Evolutionary conservation across 2,797 vertebrate genomes (phyloP).

Genomic region (Sitta carolinensis): DNA sequence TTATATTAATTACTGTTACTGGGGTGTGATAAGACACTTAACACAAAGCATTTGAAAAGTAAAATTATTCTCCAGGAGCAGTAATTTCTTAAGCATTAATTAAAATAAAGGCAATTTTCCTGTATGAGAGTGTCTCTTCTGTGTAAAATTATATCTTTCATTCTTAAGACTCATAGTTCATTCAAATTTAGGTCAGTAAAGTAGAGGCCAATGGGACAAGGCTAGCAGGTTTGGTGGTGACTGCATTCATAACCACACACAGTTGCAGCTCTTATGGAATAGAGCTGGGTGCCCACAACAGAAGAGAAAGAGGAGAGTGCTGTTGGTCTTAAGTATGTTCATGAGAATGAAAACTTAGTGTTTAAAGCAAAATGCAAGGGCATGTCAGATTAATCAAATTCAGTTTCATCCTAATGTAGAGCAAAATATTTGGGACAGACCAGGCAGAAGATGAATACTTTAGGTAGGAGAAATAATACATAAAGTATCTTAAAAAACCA

Average conservation of each 20-base stretch:
- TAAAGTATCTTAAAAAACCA: not conserved
- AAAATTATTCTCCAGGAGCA: not conserved
- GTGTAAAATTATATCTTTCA: not conserved
- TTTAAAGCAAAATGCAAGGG: not conserved
- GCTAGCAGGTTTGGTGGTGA: not conserved
- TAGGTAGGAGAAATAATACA: not conserved
- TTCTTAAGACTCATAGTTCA: not conserved
- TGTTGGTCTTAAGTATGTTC: not conserved
- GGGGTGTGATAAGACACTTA: not conserved
- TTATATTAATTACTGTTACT: not conserved
- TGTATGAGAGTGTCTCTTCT: not conserved
- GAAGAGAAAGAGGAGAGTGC: not conserved
- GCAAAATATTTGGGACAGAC: not conserved
- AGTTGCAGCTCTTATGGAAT: rapidly evolving
- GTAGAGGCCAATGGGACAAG: not conserved
- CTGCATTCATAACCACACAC: not conserved
- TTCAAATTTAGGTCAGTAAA: not conserved
- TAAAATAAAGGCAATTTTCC: not conserved
- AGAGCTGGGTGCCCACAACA: not conserved
- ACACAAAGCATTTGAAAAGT: not conserved
- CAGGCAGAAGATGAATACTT: not conserved
- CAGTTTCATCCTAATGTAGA: not conserved
- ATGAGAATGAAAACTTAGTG: not conserved
- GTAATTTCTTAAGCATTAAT: not conserved
- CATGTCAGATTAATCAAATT: not conserved